These are phyloP conservation scores for Ctenomys sociabilis DNA, from an alignment of 2,113 vertebrate genomes.

Conservation along the genomic window DNA sequence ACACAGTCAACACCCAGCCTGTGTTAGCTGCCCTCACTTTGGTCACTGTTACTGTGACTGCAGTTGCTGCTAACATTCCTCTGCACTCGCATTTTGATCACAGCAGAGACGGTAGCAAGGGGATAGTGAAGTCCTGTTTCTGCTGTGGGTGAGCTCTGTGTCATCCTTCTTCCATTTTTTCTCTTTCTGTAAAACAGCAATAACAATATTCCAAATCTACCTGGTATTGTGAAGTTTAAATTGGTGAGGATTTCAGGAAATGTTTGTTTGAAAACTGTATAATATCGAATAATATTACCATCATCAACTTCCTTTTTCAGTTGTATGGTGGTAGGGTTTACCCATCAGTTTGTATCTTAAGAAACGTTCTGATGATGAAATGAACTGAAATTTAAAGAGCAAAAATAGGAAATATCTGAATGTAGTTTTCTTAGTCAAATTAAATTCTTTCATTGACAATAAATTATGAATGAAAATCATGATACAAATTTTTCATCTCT, in stretches of 20 bases:
- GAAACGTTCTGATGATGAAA: not conserved
- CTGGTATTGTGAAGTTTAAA: not conserved
- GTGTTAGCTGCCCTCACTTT: not conserved
- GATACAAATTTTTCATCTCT: conserved; percentile 1
- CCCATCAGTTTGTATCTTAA: not conserved
- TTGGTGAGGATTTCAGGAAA: not conserved
- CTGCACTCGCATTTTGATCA: not conserved
- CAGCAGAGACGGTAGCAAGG: not conserved
- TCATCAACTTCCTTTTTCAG: conserved; percentile 28
- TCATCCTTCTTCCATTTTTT: not conserved
- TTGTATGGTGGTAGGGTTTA: not conserved
- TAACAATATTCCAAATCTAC: not conserved
- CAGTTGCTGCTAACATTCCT: not conserved
- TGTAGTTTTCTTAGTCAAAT: not conserved
- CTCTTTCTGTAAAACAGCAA: not conserved
- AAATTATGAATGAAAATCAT: conserved; percentile 34
- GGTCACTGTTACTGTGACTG: not conserved
- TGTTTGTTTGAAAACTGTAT: not conserved
- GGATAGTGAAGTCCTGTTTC: not conserved
- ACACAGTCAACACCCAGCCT: not conserved
- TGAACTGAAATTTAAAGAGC: not conserved
- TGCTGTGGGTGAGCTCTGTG: not conserved
- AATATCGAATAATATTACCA: not conserved
- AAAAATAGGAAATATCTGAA: not conserved
- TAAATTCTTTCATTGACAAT: not conserved